Evolutionary conservation across 2,113 vertebrate genomes (phyloP), one percentile per base, ranked within the genome.

Genomic region (Indicator maculatus): DNA sequence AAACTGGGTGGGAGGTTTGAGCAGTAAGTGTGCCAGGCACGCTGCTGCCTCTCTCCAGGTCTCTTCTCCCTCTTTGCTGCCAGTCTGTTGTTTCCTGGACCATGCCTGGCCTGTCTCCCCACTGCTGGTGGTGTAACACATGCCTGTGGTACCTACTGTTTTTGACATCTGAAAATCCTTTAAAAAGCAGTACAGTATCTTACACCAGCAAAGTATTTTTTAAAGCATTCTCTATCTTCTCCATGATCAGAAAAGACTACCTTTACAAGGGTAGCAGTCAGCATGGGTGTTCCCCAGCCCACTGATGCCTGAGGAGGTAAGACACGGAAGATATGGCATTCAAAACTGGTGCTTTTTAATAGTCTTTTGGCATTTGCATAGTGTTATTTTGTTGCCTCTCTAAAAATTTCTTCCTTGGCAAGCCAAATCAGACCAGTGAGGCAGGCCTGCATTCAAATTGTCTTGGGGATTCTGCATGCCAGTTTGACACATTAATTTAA

Each of bases 201-300:
- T 39, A 36, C 12, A 47, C 27, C 26, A 41, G 21, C 41, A 23
- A 16, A 16, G 6, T 3, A 1, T 4, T 58, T 86, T 74, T 72
- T 67, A 50, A 74, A 81, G 33, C 31, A 7, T 16, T 33, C 8
- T 39, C 6, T 6, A 0, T 18, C 45, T 59, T 30, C 45, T 63
- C 26, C n/a, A 39, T 45, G 26, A 2, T 55, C 2, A 9, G 67
- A 11, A 80, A 26, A 59, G 13, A 8, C 41, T 19, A 4, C 12
- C 17, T 86, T 12, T 80, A 28, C 18, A n/a, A 2, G 2, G 50
- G 11, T 20, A 36, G 50, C 45, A 36, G 50, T 24, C 72, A 76
- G 39, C n/a, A 12, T 0, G 0, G 31, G 6, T 56, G 5, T 39
- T 36, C 39, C 47, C 10, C 12, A 38, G 26, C 39, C 36, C 23